Conservation (phyloP, 2,888 invertebrate species). For the Bombyx huttoni region DNA sequence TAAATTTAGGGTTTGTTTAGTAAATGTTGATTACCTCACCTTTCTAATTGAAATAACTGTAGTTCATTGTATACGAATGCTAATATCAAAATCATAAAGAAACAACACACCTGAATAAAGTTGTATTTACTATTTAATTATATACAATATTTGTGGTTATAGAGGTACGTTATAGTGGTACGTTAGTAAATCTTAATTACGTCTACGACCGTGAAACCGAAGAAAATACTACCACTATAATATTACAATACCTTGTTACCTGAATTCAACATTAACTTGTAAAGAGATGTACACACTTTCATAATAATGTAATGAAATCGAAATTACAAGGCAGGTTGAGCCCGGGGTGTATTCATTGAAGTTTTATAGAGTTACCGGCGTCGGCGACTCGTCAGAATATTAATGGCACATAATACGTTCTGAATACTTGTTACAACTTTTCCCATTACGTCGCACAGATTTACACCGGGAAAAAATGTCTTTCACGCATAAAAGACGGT, state of each 20-base stretch:
- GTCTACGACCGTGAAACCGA: too few relatives aligned
- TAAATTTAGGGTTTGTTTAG: too few relatives aligned
- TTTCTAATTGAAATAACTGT: too few relatives aligned
- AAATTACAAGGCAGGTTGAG: constrained; percentile 26
- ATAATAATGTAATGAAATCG: not conserved
- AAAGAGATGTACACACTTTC: not conserved
- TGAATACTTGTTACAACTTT: constrained; percentile 70
- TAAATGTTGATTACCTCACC: too few relatives aligned
- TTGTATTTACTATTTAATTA: too few relatives aligned
- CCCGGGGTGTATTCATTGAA: constrained; percentile 42
- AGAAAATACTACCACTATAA: not conserved
- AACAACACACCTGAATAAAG: too few relatives aligned
- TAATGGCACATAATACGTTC: constrained; percentile 64
- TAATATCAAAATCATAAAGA: too few relatives aligned
- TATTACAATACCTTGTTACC: too few relatives aligned
- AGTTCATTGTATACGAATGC: too few relatives aligned
- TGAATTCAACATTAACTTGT: not conserved
- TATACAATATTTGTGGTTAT: too few relatives aligned
- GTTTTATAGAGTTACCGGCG: constrained; percentile 50
- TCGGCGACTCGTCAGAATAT: constrained; percentile 58
- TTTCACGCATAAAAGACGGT: constrained; percentile 36
- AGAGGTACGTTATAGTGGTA: too few relatives aligned
- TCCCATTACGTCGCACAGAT: constrained; percentile 62
- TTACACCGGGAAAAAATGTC: constrained; percentile 52
- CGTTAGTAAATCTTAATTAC: too few relatives aligned